Evolutionary conservation across 2,888 invertebrate species (phyloP), one percentile per base, ranked within the genome.

Genomic region (Melieria omissa): DNA sequence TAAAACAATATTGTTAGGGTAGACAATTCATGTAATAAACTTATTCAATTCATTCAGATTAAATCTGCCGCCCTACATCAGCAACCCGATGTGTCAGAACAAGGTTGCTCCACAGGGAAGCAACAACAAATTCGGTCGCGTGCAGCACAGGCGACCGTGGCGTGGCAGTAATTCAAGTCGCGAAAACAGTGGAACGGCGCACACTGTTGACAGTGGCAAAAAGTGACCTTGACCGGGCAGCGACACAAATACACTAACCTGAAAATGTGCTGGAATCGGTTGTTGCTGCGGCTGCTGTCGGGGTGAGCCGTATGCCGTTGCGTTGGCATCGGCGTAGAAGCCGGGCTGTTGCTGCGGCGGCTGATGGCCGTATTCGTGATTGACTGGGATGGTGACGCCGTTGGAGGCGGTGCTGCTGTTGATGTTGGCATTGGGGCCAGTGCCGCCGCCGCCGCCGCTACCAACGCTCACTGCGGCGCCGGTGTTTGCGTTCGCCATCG

Each of bases 311-410:
- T 75, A 78, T 12, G 55, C 61, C 4, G 72, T 61, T 8, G 65
- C 46, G 14, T 73, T 75, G 45, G 74, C 68, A 58, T 76, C 77
- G 0, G 68, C 71, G 57, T 72, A 72, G 4, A 78, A 71, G 16
- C 61, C 67, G 4, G 44, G 45, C 4, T 44, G 77, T 77, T 62
- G 78, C 73, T 64, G 61, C 46, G 66, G 66, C 41, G 71, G 73
- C 41, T 71, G 74, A 41, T 72, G 74, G 14, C 76, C 75, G 62
- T 80, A 81, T 42, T 85, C 82, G 44, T 82, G 82, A 71, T 78
- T 83, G 42, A 83, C 78, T 57, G 84, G 83, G 80, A 85, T 85
- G 49, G 76, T 80, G 41, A 83, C 73, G 73, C 82, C 83, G 71
- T 77, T 78, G 44, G 76, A 70, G 16, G 75, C 66, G 44, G 63